Conservation (phyloP, 2,888 invertebrate species). For the Latrodectus hesperus region DNA sequence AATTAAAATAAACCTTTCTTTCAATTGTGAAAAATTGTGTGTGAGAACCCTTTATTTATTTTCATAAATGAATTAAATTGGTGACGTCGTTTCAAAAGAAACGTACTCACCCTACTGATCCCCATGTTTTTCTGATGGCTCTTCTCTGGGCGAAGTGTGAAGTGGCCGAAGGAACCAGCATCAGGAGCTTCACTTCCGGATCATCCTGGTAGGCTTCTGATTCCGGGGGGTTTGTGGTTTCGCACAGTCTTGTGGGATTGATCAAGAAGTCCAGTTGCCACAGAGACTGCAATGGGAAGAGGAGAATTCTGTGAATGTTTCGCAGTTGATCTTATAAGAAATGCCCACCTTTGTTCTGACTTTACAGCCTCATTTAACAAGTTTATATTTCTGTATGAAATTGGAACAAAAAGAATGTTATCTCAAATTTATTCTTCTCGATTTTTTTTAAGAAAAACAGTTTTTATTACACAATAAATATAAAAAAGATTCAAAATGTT, state of each 20-base stretch:
- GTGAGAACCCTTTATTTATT: too few relatives aligned
- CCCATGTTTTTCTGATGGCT: conserved; percentile 85
- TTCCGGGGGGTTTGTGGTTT: conserved; percentile 15
- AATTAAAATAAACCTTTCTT: too few relatives aligned
- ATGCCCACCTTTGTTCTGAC: too few relatives aligned
- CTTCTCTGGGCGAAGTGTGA: conserved; percentile 81
- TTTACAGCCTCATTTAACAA: too few relatives aligned
- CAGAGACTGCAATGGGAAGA: background rate
- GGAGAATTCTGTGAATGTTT: background rate
- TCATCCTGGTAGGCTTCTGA: conserved; percentile 25
- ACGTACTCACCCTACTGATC: conserved; percentile 46
- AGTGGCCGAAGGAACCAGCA: conserved; percentile 85
- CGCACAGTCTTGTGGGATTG: conserved; percentile 40
- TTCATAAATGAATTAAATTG: too few relatives aligned
- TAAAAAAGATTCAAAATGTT: too few relatives aligned
- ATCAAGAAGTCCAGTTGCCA: conserved; percentile 56
- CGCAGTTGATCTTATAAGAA: too few relatives aligned
- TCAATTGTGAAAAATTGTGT: too few relatives aligned
- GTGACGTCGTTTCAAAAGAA: too few relatives aligned
- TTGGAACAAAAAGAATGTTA: too few relatives aligned
- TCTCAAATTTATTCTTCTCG: background rate
- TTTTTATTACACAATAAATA: too few relatives aligned
- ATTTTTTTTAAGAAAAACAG: background rate
- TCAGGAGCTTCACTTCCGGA: conserved; percentile 77
- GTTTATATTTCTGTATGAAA: too few relatives aligned